A percentile compares a stretch with the other conserved stretches of the same genome.
These are phyloP conservation scores for Siniperca chuatsi DNA, from an alignment of 2,113 vertebrate species.

Conservation along the genomic window DNA sequence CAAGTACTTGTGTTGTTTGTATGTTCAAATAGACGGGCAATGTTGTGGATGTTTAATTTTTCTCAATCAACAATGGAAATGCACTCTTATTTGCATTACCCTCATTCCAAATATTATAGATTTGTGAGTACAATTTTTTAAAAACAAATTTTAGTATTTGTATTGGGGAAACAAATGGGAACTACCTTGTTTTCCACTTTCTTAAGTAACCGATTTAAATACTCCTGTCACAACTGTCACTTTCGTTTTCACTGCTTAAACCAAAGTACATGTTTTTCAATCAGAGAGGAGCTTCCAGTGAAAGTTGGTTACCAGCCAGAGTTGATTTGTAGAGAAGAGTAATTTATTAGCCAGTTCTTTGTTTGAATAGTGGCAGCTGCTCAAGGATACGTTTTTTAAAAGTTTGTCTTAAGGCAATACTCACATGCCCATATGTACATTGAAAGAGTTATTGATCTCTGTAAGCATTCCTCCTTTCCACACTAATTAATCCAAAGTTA, in stretches of 20 bases:
- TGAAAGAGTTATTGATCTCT: not conserved
- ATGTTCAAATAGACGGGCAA: not conserved
- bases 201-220: not conserved
- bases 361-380: not conserved
- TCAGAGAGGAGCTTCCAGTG: not conserved
- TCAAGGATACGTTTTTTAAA: not conserved
- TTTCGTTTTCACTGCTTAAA: not conserved
- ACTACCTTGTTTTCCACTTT: not conserved
- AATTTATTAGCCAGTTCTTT: not conserved
- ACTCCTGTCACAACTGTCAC: not conserved
- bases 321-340: not conserved
- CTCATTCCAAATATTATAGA: too few species aligned
- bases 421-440: not conserved
- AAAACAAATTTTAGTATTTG: not conserved
- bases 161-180: too few species aligned
- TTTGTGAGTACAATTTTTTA: not conserved
- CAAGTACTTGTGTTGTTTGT: not conserved
- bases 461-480: not conserved
- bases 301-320: conserved; percentile 4
- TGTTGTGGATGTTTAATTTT: not conserved
- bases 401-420: not conserved
- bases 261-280: not conserved
- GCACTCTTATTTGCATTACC: not conserved
- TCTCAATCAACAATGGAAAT: not conserved
- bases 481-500: not conserved